These are phyloP conservation scores for Galagoides demidoff DNA, from an alignment of 2,797 vertebrate genomes.

Conservation along the genomic window DNA sequence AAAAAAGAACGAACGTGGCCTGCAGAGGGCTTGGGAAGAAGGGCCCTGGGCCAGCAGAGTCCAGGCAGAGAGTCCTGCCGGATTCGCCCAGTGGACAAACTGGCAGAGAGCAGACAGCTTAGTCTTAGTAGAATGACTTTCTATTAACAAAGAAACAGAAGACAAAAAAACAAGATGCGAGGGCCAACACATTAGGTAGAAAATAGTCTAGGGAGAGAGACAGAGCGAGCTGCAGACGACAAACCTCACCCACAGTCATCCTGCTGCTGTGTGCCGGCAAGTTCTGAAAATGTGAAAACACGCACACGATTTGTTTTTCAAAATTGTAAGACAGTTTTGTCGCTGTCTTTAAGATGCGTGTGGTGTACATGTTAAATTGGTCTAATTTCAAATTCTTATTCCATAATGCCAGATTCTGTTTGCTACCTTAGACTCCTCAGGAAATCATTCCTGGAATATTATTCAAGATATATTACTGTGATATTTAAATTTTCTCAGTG, in stretches of 20 bases:
- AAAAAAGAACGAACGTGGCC: neutral
- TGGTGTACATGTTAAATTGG: neutral
- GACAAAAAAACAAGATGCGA: neutral
- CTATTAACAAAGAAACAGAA: neutral
- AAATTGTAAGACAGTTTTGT: neutral
- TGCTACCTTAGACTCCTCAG: slow-evolving; percentile 47
- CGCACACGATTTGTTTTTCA: neutral
- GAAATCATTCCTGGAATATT: slow-evolving; percentile 65
- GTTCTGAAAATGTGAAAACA: neutral
- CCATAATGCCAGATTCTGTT: slow-evolving; percentile 34
- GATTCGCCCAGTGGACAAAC: neutral
- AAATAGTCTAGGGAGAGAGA: neutral
- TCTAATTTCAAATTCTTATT: slow-evolving; percentile 29
- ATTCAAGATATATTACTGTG: slow-evolving; percentile 44
- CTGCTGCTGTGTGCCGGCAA: neutral
- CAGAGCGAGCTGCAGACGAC: neutral
- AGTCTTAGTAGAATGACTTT: neutral
- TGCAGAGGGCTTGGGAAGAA: neutral
- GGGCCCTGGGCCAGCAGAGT: neutral
- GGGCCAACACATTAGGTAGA: neutral
- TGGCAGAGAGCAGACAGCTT: neutral
- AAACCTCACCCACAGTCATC: neutral
- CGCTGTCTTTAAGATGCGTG: neutral
- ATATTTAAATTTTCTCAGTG: slow-evolving; percentile 54
- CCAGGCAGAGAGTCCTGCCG: neutral